A percentile compares a stretch with the other conserved stretches of the same genome.
These are phyloP conservation scores for Illadopsis cleaveri DNA, from an alignment of 2,113 vertebrate species.

Conservation along the genomic window DNA sequence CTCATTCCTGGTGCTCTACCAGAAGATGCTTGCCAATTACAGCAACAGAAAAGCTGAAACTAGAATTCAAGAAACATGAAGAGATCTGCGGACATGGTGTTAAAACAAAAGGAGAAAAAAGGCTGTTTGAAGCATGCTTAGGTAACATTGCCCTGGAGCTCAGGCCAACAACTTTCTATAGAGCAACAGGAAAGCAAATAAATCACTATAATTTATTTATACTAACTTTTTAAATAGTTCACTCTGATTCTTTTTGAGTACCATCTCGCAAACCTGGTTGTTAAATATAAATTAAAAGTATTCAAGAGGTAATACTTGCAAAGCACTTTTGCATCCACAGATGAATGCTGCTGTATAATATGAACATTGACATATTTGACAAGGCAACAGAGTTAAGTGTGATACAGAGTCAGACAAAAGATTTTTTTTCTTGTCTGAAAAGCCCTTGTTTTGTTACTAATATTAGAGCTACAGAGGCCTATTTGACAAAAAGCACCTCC, in stretches of 20 bases:
- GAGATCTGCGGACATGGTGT: neutral
- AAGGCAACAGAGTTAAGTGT: conserved; percentile 65
- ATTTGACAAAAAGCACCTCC: conserved; percentile 70
- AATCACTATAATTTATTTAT: conserved; percentile 55
- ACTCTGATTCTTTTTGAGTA: neutral
- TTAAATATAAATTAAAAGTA: conserved; percentile 60
- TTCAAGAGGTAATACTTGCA: conserved; percentile 43
- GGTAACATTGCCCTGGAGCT: neutral
- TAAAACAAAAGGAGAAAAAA: conserved; percentile 19
- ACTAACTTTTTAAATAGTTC: conserved; percentile 37
- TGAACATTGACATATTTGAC: conserved; percentile 65
- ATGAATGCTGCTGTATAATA: conserved; percentile 48
- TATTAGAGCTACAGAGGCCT: conserved; percentile 64
- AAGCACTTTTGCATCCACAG: conserved; percentile 46
- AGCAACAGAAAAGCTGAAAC: neutral
- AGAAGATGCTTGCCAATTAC: neutral
- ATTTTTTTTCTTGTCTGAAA: conserved; percentile 65
- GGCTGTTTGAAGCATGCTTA: neutral
- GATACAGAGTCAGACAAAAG: conserved; percentile 63
- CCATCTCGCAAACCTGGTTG: conserved; percentile 16
- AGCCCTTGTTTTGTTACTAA: conserved; percentile 70
- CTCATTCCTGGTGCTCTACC: neutral
- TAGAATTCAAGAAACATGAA: neutral
- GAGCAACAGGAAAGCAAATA: conserved; percentile 17
- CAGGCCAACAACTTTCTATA: neutral